Evolutionary conservation across 2,797 vertebrate genomes (phyloP).

Genomic region (Strix occidentalis): DNA sequence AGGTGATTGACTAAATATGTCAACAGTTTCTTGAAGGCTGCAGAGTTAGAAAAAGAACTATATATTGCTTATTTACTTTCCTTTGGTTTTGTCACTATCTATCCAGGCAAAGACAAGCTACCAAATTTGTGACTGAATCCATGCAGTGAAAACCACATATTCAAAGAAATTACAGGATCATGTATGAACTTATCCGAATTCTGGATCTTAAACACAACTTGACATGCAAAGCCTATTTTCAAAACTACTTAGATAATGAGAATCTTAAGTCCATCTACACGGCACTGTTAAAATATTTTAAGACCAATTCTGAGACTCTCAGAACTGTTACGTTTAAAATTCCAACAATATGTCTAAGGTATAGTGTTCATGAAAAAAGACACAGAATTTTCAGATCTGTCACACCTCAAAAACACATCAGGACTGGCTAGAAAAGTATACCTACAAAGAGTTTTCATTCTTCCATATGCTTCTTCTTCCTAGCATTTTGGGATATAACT

Average conservation of each 20-base stretch:
- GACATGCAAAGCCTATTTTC: neutral
- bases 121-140: neutral
- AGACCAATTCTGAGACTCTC: neutral
- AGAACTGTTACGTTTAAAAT: neutral
- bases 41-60: neutral
- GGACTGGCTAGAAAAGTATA: neutral
- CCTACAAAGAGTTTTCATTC: neutral
- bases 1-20: neutral
- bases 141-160: neutral
- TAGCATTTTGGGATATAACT: neutral
- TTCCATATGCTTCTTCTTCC: neutral
- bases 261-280: neutral
- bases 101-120: neutral
- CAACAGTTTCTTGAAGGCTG: neutral
- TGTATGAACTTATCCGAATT: neutral
- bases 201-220: neutral
- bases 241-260: neutral
- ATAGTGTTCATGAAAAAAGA: neutral
- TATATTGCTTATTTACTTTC: neutral
- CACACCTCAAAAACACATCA: neutral
- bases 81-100: neutral
- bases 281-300: neutral
- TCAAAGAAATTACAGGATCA: neutral
- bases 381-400: neutral
- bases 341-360: neutral